Evolutionary conservation across 2,797 vertebrate genomes (phyloP).

Genomic region (Coracias cyanogaster): DNA sequence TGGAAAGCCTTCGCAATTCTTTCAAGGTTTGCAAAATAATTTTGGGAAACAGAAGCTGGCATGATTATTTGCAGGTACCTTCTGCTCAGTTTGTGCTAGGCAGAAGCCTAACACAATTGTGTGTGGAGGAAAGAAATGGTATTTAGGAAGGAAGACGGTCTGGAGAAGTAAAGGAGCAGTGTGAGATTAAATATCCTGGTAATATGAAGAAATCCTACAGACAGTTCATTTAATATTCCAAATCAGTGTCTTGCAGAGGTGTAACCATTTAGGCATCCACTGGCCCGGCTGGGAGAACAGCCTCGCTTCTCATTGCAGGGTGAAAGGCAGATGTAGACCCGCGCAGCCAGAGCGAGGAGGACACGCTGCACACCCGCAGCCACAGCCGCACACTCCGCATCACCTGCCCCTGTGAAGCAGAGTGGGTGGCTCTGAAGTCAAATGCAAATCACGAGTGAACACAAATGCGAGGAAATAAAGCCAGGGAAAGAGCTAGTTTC

Average conservation of each 20-base stretch:
- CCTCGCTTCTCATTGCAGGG: neutral
- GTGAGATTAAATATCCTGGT: neutral
- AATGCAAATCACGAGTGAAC: neutral
- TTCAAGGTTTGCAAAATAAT: neutral
- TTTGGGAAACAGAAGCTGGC: neutral
- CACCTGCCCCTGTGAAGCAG: neutral
- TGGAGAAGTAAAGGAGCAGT: neutral
- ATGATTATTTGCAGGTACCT: neutral
- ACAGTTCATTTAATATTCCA: no score
- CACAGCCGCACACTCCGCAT: fast-evolving
- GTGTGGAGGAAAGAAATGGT: neutral
- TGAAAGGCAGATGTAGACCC: neutral
- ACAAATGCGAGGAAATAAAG: constrained; percentile 20
- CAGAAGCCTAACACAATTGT: neutral
- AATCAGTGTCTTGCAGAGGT: neutral
- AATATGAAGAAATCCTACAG: neutral
- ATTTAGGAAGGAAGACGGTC: neutral
- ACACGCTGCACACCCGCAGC: neutral
- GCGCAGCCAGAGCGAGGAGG: neutral
- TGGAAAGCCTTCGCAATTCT: neutral
- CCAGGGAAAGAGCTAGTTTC: neutral
- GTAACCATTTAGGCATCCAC: neutral
- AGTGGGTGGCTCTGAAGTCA: neutral
- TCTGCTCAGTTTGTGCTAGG: neutral
- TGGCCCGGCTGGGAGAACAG: neutral